A percentile compares a stretch with the other conserved stretches of the same genome.
phyloP scores from a whole-genome alignment of 2,888 invertebrate species.

The Melangyna quadrimaculata region DNA sequence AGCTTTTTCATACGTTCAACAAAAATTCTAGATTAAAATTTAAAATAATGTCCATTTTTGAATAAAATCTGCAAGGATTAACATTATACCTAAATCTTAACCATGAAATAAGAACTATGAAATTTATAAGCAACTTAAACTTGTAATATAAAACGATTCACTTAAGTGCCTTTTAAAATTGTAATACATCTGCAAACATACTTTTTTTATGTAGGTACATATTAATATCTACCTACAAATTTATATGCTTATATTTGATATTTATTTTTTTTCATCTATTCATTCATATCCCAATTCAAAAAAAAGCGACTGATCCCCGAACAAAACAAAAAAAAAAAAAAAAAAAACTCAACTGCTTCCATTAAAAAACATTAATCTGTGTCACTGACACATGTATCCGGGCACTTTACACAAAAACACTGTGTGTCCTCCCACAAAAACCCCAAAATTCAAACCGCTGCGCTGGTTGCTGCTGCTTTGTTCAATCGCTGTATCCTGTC shows the following conservation, averaged over 20 bases:
- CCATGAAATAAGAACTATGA: neutral
- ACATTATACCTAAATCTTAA: neutral
- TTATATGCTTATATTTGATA: slow-evolving; percentile 1
- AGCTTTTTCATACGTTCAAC: too few species aligned
- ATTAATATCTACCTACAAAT: neutral
- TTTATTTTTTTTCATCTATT: neutral
- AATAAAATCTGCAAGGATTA: too few species aligned
- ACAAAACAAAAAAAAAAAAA: neutral
- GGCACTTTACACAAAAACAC: slow-evolving; percentile 48
- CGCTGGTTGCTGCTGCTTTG: slow-evolving; percentile 2
- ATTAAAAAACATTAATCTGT: slow-evolving; percentile 70
- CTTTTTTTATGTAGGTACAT: neutral
- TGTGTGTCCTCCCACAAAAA: slow-evolving; percentile 45
- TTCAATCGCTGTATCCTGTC: slow-evolving; percentile 8
- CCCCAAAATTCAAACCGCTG: slow-evolving; percentile 21
- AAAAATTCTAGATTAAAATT: too few species aligned
- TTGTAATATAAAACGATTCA: slow-evolving; percentile 25
- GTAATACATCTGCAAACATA: neutral
- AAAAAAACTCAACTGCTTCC: slow-evolving; percentile 38
- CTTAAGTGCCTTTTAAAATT: slow-evolving; percentile 10
- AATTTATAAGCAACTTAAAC: neutral
- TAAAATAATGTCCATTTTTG: too few species aligned
- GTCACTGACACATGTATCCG: slow-evolving; percentile 69
- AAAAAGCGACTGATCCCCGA: neutral
- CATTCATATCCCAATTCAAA: slow-evolving; percentile 29